Evolutionary conservation across 1,140 invertebrate genomes (phyloP), one percentile per base, ranked within the genome.

Genomic region (Drosophila kohkoa): DNA sequence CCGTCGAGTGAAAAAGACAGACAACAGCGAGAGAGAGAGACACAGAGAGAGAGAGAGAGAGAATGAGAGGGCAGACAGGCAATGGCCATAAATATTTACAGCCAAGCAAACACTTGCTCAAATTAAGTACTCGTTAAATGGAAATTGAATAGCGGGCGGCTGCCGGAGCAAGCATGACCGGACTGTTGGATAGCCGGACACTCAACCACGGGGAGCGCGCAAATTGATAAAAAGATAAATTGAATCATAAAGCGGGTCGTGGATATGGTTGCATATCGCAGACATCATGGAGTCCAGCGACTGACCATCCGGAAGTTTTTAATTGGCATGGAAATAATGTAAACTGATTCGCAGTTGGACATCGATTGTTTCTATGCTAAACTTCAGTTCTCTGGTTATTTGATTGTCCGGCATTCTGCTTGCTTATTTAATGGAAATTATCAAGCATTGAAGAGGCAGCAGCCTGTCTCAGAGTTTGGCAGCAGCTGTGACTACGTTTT

Each of bases 71-170:
- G 16, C 46, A 54, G 60, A 80, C 77, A 70, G 79, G 75, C 81
- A 66, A 71, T 62, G 68, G 74, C 78, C 62, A 89, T 88, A 88
- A 88, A 88, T 88, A 88, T 88, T 88, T 89, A 88, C 85, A 89
- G 78, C 85, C 83, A 85, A 89, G 78, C 83, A 89, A 88, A 88
- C 83, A 88, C 83, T 88, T 88, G 85, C 85, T 89, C 75, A 85
- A 89, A 88, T 88, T 88, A 88, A 88, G 83, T 83, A 88, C 83
- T 89, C 81, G 85, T 89, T 88, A 88, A 88, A 88, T 76, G 70
- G 78, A 80, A 89, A 88, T 88, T 89, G 85, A 82, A 89, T 81
- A 71, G 81, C 77, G 63, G 32, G 28, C 28, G 46, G 41, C 35
- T 32, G 52, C 32, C 32, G 20, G 13, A 20, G 32, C 45, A 15